Base-by-base conservation (phyloP, 1,140 invertebrate species). In the Eumeta japonica region DNA sequence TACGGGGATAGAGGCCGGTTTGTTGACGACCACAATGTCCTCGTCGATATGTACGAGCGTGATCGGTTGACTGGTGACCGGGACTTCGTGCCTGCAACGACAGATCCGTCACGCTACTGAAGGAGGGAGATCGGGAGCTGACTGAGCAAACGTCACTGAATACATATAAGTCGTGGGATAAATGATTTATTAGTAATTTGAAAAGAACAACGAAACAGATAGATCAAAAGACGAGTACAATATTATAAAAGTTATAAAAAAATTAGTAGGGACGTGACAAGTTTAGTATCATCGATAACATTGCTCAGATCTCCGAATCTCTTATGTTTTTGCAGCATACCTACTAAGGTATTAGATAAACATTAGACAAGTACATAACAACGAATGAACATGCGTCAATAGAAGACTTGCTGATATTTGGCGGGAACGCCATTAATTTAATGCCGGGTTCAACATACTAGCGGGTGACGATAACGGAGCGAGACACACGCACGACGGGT, bases 1-100 rank as follows among this genome's bases (percentile, higher is more conserved):
- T 87, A 89, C 94, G 76, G 97, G 97, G 80, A 99, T 95, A 75
- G 96, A 99, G 65, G 95, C 89, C 58, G 97, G 97, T 86, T 99
- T 99, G 84, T 99, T 95, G 70, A 99, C 90, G 71, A 99, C 97
- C 75, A 99, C 85, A 79, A 98, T 83, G 81, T 98, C 92, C 76
- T 97, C 91, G 82, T 93, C 92, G 82, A 97, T 92, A 81, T 92
- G 88, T 68, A 99, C 87, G 76, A 99, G 89, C 75, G 90, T 88
- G 79, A 98, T 91, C 64, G 88, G 86, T 79, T 90, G 86, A 75
- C 87, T 89, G 75, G 90, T 89, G 75, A 97, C 93, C 64, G 94
- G 93, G 77, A 95, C 90, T 86, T 98, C 94, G 84, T 97, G 94
- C 86, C 94, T 96, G 85, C 60, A 89, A 89, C 70, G 75, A 66